Evolutionary conservation across 2,113 vertebrate genomes (phyloP).

Genomic region (Cercocebus atys): DNA sequence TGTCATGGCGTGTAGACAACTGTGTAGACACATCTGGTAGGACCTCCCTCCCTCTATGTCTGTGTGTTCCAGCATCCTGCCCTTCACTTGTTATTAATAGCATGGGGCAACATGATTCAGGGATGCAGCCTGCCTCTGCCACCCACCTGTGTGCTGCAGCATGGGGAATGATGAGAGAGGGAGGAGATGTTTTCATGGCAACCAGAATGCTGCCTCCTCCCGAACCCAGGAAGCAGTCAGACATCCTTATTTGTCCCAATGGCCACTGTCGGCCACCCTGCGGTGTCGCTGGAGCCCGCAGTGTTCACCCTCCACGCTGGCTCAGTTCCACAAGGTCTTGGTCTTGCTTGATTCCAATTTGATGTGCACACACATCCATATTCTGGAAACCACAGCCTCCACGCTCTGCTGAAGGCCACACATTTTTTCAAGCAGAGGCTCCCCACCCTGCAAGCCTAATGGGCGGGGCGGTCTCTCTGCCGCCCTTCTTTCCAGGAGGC

Average conservation of each 20-base stretch:
- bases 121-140: background rate
- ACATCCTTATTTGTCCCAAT: background rate
- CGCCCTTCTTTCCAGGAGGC: background rate
- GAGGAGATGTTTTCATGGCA: background rate
- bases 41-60: background rate
- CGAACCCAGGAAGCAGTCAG: background rate
- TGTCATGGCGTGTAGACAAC: background rate
- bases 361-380: rapidly evolving
- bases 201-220: too few species aligned
- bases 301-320: background rate
- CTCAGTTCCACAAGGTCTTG: background rate
- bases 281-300: rapidly evolving
- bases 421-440: background rate
- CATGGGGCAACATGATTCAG: background rate
- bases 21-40: background rate
- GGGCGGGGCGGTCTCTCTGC: too few species aligned
- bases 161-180: background rate
- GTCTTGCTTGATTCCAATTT: background rate
- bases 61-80: background rate
- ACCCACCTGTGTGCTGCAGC: background rate
- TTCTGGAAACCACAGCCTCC: background rate
- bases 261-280: rapidly evolving
- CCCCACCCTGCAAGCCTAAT: background rate
- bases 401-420: rapidly evolving
- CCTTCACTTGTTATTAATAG: background rate